These are phyloP conservation scores for Silvanus unidentatus DNA, from an alignment of 2,888 invertebrate species.

Conservation along the genomic window DNA sequence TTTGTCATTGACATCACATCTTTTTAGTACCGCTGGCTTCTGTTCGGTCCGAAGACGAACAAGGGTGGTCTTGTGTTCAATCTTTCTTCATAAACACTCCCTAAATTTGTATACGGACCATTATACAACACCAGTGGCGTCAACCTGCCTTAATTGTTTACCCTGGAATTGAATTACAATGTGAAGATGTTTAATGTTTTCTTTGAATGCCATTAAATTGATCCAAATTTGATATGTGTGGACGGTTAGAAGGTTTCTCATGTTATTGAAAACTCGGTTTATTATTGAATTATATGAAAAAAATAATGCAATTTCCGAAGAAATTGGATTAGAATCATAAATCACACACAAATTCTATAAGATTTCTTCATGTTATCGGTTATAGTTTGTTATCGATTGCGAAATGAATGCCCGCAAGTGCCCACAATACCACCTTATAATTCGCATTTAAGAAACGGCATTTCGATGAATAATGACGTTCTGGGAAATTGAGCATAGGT, in stretches of 20 bases:
- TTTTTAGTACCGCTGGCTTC: too few species aligned
- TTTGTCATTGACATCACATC: too few species aligned
- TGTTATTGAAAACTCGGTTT: too few species aligned
- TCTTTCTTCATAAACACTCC: constrained; percentile 30
- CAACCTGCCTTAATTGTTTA: constrained; percentile 7
- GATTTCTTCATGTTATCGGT: constrained; percentile 15
- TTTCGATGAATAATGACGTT: too few species aligned
- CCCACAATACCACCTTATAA: neutral
- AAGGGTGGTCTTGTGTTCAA: constrained; percentile 33
- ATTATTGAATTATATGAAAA: constrained; percentile 20
- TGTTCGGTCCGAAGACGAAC: constrained; percentile 12
- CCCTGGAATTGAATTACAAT: neutral
- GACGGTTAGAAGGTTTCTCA: too few species aligned
- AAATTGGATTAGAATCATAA: constrained; percentile 34
- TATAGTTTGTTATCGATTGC: constrained; percentile 19
- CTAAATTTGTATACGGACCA: constrained; percentile 23
- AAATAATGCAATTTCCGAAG: constrained; percentile 35
- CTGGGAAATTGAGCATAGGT: neutral
- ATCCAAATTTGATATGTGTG: too few species aligned
- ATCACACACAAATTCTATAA: constrained; percentile 21
- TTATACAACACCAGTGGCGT: constrained; percentile 26
- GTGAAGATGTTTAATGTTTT: too few species aligned
- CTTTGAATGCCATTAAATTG: too few species aligned
- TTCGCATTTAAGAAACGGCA: too few species aligned
- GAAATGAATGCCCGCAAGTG: constrained; percentile 21